A percentile compares a stretch with the other conserved stretches of the same genome.
These are phyloP conservation scores for Apodemia hepburni DNA, from an alignment of 2,888 invertebrate species.

Conservation along the genomic window DNA sequence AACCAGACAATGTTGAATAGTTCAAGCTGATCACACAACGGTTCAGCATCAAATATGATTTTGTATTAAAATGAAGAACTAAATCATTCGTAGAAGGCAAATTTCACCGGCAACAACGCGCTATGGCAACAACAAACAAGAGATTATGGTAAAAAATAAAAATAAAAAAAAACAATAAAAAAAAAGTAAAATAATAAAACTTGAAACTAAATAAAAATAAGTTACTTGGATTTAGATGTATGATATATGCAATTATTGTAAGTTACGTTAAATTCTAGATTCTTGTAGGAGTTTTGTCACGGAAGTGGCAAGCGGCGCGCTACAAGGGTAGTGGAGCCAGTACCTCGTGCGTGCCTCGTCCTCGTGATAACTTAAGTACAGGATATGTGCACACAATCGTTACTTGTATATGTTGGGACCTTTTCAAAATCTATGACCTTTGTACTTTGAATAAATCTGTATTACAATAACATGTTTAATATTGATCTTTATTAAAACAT, in stretches of 20 bases:
- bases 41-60: slow-evolving; percentile 36
- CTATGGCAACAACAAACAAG: slow-evolving; percentile 77
- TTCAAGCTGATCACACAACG: slow-evolving; percentile 31
- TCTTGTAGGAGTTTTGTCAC: slow-evolving; percentile 59
- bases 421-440: slow-evolving; percentile 53
- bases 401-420: slow-evolving; percentile 47
- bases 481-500: slow-evolving; percentile 8
- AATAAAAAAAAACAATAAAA: slow-evolving; percentile 64
- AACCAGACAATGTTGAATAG: slow-evolving; percentile 62
- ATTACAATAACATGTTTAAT: slow-evolving; percentile 18
- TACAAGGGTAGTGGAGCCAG: slow-evolving; percentile 37
- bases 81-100: slow-evolving; percentile 83
- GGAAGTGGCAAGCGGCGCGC: slow-evolving; percentile 45
- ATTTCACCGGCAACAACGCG: slow-evolving; percentile 85
- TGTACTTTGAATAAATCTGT: slow-evolving; percentile 42
- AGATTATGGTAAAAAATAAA: slow-evolving; percentile 79
- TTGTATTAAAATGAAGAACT: slow-evolving; percentile 52
- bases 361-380: slow-evolving; percentile 70
- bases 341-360: slow-evolving; percentile 56
- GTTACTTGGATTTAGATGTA: slow-evolving; percentile 78
- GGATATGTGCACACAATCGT: slow-evolving; percentile 58
- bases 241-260: slow-evolving; percentile 77
- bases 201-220: slow-evolving; percentile 78
- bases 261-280: slow-evolving; percentile 75
- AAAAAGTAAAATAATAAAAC: slow-evolving; percentile 80